These are phyloP conservation scores for Diachrysia chrysitis DNA, from an alignment of 2,888 invertebrate species.

Conservation along the genomic window DNA sequence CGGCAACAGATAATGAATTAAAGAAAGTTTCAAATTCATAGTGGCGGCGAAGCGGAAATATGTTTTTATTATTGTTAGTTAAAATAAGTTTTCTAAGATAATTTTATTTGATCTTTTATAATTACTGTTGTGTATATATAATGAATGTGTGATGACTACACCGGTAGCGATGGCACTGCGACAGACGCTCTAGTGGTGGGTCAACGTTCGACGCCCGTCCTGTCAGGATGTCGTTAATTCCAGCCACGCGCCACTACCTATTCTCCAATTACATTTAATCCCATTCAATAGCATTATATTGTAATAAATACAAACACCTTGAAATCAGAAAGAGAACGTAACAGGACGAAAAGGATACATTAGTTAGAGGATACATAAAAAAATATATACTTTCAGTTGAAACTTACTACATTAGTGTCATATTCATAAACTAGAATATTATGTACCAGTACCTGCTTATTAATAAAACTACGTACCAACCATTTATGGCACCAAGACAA, in stretches of 20 bases:
- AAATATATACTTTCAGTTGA: neutral
- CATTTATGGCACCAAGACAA: neutral
- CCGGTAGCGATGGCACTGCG: constrained; percentile 44
- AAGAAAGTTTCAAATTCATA: constrained; percentile 25
- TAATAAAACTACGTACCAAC: neutral
- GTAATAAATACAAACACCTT: constrained; percentile 16
- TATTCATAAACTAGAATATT: neutral
- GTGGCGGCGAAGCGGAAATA: neutral
- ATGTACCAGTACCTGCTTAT: neutral
- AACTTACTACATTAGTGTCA: neutral
- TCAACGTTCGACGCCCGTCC: constrained; percentile 81
- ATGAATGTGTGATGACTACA: constrained; percentile 44
- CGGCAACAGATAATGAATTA: constrained; percentile 33
- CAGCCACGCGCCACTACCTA: constrained; percentile 78
- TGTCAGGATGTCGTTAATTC: constrained; percentile 85
- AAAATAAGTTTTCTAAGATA: constrained; percentile 5
- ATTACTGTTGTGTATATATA: neutral
- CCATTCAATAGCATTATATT: constrained; percentile 34
- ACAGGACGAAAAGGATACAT: neutral
- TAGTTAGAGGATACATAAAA: no score
- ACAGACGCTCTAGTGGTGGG: constrained; percentile 61
- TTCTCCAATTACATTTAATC: constrained; percentile 52
- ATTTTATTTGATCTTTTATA: neutral
- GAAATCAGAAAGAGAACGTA: neutral
- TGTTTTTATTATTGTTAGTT: constrained; percentile 5